These are phyloP conservation scores for Ornithorhynchus anatinus DNA, from an alignment of 2,113 vertebrate genomes.

Conservation along the genomic window DNA sequence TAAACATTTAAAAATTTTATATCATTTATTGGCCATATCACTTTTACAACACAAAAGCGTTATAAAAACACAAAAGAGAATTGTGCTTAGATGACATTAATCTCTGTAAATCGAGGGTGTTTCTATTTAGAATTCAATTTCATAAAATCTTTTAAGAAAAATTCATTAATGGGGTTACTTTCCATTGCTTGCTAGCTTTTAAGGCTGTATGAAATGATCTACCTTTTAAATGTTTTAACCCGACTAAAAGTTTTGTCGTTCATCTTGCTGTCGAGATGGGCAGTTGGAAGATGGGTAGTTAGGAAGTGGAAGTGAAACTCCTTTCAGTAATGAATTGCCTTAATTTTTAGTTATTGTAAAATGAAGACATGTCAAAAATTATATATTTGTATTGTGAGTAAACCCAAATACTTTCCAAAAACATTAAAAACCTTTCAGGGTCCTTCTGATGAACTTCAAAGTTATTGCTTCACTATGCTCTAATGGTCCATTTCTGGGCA, in stretches of 20 bases:
- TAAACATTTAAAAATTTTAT: constrained; percentile 57
- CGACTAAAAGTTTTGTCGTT: constrained; percentile 62
- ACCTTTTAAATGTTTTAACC: constrained; percentile 66
- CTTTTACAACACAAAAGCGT: constrained; percentile 52
- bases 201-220: constrained; percentile 62
- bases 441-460: constrained; percentile 59
- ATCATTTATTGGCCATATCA: constrained; percentile 62
- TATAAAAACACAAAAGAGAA: constrained; percentile 51
- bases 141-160: constrained; percentile 70
- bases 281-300: constrained; percentile 33
- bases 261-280: constrained; percentile 47
- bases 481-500: constrained; percentile 54
- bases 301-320: constrained; percentile 42
- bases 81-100: constrained; percentile 55
- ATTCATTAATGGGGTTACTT: constrained; percentile 60
- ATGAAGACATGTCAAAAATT: constrained; percentile 64
- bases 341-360: constrained; percentile 71
- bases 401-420: constrained; percentile 52
- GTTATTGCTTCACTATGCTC: constrained; percentile 41
- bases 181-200: constrained; percentile 70
- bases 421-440: constrained; percentile 5
- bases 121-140: constrained; percentile 71
- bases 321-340: constrained; percentile 72
- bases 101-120: constrained; percentile 70
- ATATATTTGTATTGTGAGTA: constrained; percentile 73